Percentiles rank a stretch among this genome's conserved stretches.
Conservation (phyloP, 2,113 vertebrate genomes). For the Hucho hucho region DNA sequence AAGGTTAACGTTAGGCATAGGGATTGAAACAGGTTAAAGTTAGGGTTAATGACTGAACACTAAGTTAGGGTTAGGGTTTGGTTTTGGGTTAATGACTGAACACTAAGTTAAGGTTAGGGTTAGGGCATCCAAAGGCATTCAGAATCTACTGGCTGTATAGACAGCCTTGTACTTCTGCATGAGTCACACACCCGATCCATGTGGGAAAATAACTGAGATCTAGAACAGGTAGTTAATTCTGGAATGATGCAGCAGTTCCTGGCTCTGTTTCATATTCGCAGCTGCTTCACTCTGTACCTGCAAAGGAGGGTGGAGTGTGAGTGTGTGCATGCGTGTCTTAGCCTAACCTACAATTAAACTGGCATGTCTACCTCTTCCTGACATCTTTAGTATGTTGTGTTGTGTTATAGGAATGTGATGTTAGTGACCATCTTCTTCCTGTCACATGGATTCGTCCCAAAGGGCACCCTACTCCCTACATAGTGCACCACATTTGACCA, state of each 20-base stretch:
- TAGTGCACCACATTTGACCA: no score
- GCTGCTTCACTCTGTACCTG: neutral
- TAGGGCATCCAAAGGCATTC: no score
- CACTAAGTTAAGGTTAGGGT: no score
- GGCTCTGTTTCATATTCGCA: neutral
- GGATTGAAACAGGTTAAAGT: no score
- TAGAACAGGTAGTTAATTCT: neutral
- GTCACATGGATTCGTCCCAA: no score
- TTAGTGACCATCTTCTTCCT: no score
- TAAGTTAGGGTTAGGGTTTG: no score
- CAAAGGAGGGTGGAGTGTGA: neutral
- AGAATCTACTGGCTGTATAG: no score
- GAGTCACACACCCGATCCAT: neutral
- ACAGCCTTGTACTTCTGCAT: neutral
- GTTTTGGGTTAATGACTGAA: no score
- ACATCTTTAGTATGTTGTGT: neutral
- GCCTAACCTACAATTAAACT: neutral
- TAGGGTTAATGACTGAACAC: no score
- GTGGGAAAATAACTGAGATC: neutral
- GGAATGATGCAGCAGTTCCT: neutral
- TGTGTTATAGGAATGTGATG: neutral
- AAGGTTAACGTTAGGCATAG: no score
- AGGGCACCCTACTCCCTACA: no score
- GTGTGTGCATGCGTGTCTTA: neutral
- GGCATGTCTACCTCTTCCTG: neutral